phyloP scores from a whole-genome alignment of 2,113 vertebrate species.

The Hippocampus abdominalis region DNA sequence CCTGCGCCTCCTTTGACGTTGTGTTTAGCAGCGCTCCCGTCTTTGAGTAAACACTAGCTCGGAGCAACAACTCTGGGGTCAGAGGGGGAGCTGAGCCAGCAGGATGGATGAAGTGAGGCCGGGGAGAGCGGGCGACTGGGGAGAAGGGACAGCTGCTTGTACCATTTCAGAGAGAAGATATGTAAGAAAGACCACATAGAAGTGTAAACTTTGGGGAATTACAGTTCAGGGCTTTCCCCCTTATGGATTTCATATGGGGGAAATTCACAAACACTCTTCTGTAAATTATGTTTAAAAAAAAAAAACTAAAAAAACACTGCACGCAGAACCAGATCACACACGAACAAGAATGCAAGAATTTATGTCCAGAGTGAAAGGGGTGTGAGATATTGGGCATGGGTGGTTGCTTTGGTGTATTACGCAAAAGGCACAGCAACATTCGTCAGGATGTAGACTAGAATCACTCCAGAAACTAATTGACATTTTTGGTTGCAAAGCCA shows the following conservation, averaged over 20 bases:
- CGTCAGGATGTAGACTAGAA: not conserved
- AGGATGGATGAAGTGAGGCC: conserved; percentile 57
- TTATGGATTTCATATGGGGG: too few species aligned
- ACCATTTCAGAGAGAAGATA: not conserved
- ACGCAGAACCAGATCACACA: not conserved
- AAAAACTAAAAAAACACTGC: not conserved
- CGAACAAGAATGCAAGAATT: not conserved
- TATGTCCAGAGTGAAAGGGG: not conserved
- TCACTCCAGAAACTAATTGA: not conserved
- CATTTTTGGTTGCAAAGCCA: not conserved
- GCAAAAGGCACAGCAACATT: not conserved
- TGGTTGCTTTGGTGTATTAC: not conserved
- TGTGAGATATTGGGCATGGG: not conserved
- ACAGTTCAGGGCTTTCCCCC: not conserved
- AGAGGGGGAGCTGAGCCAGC: conserved; percentile 16
- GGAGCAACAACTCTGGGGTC: conserved; percentile 50
- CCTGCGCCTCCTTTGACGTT: conserved; percentile 43
- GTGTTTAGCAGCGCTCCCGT: conserved; percentile 54
- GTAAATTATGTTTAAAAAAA: not conserved
- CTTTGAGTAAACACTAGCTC: conserved; percentile 53
- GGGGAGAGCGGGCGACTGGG: conserved; percentile 26
- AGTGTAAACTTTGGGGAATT: not conserved
- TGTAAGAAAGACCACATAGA: conserved; percentile 8
- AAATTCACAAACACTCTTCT: not conserved
- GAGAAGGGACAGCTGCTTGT: conserved; percentile 61